These are phyloP conservation scores for Noctilio leporinus DNA, from an alignment of 2,113 vertebrate genomes.

Conservation along the genomic window DNA sequence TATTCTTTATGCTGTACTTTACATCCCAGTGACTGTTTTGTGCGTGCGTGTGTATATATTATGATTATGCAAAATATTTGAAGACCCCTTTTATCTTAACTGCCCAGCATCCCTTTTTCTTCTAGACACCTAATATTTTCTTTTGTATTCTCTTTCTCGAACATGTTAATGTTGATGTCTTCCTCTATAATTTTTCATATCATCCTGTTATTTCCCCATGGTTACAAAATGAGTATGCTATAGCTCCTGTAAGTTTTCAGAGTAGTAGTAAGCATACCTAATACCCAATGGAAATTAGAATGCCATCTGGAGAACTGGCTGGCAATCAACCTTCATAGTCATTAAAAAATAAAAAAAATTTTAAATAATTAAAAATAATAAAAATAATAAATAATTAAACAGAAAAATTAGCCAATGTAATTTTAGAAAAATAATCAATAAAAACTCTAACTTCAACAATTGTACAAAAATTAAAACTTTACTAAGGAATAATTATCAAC, in stretches of 20 bases:
- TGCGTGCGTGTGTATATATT: not conserved
- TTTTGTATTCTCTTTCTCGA: not conserved
- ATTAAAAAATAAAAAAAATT: not conserved
- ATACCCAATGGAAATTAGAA: not conserved
- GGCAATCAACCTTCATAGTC: not conserved
- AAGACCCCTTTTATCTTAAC: not conserved
- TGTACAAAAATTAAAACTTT: constrained; percentile 4
- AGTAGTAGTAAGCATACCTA: not conserved
- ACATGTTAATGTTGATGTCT: not conserved
- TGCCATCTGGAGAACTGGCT: not conserved
- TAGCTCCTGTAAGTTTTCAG: constrained; percentile 20
- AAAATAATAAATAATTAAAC: too few species aligned
- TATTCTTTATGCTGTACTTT: too few species aligned
- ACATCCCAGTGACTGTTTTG: too few species aligned
- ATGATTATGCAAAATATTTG: not conserved
- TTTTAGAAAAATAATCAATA: not conserved
- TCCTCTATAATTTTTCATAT: constrained; percentile 1
- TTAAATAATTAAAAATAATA: too few species aligned
- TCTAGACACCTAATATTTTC: constrained; percentile 21
- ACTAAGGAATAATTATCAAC: not conserved
- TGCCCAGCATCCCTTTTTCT: not conserved
- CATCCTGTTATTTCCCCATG: not conserved
- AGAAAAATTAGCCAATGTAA: not conserved
- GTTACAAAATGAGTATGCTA: not conserved
- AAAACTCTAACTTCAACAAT: constrained; percentile 1